Evolutionary conservation across 53 echinoderm and acorn worm species (phyloP).

Genomic region (Echinometra lucunter): DNA sequence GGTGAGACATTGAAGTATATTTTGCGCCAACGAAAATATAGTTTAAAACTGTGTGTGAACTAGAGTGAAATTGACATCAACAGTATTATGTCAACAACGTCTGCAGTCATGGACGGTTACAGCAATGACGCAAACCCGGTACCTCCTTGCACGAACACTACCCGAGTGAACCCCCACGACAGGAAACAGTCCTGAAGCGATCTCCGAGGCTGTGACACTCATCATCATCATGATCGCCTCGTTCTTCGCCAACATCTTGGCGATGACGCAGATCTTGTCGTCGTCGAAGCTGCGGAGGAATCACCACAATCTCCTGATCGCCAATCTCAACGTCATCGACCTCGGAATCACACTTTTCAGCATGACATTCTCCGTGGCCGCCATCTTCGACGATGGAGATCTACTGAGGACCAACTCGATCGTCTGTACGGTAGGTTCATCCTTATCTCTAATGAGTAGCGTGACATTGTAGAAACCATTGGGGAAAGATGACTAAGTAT

Average conservation of each 20-base stretch:
- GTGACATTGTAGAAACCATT: no score
- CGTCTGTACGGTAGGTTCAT: conserved; percentile 24
- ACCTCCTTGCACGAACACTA: background rate
- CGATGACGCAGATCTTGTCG: conserved; percentile 59
- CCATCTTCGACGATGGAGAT: conserved; percentile 40
- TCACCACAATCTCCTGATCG: conserved; percentile 62
- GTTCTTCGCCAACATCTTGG: conserved; percentile 62
- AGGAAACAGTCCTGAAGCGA: conserved; percentile 38
- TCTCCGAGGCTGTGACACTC: conserved; percentile 30
- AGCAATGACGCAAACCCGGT: background rate
- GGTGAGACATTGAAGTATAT: background rate
- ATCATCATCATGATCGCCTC: conserved; percentile 59
- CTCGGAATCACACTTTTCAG: conserved; percentile 57
- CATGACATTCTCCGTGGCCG: conserved; percentile 67
- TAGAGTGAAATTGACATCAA: background rate
- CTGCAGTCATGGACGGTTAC: background rate
- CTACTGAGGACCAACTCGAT: background rate
- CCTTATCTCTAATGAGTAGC: no score
- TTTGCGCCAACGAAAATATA: no score
- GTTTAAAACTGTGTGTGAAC: background rate
- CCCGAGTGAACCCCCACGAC: background rate
- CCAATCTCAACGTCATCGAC: conserved; percentile 67
- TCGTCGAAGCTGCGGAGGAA: conserved; percentile 29
- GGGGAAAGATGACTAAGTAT: no score
- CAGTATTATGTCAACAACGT: background rate